phyloP scores from a whole-genome alignment of 1,140 invertebrate genomes.

The Lepidostoma basale region DNA sequence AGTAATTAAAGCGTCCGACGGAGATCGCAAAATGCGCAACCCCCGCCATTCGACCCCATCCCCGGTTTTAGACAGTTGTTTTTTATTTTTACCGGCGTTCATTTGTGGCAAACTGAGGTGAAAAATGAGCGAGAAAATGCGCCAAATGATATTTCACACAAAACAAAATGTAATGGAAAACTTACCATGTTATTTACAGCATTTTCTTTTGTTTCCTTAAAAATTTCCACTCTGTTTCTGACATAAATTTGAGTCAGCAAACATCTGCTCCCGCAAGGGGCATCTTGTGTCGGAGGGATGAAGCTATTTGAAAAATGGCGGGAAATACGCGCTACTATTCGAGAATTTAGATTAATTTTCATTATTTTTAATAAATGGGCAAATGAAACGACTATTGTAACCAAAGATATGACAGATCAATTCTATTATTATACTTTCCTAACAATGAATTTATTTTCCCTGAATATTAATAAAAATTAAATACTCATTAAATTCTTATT shows the following conservation, averaged over 20 bases:
- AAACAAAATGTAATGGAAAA: neutral
- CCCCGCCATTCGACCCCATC: conserved; percentile 38
- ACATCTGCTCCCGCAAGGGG: conserved; percentile 27
- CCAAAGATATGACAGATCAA: too few species aligned
- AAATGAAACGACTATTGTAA: too few species aligned
- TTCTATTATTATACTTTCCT: too few species aligned
- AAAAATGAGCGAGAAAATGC: neutral
- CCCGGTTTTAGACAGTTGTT: conserved; percentile 24
- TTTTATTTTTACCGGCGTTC: conserved; percentile 37
- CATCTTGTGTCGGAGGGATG: conserved; percentile 30
- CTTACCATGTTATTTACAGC: conserved; percentile 38
- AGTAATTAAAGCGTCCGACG: conserved; percentile 29
- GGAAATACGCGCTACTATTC: neutral
- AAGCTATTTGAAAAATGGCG: conserved; percentile 37
- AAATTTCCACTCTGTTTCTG: conserved; percentile 39
- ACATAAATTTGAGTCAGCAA: conserved; percentile 39
- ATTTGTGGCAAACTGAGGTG: neutral
- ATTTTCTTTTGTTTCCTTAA: conserved; percentile 38
- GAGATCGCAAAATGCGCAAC: conserved; percentile 36
- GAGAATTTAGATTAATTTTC: too few species aligned
- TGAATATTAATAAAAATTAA: too few species aligned
- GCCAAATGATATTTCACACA: conserved; percentile 9
- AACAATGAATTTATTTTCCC: too few species aligned
- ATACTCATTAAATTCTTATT: too few species aligned
- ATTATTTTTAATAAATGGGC: too few species aligned